Conservation (phyloP, 2,888 invertebrate species). For the Mellilla xanthometata region DNA sequence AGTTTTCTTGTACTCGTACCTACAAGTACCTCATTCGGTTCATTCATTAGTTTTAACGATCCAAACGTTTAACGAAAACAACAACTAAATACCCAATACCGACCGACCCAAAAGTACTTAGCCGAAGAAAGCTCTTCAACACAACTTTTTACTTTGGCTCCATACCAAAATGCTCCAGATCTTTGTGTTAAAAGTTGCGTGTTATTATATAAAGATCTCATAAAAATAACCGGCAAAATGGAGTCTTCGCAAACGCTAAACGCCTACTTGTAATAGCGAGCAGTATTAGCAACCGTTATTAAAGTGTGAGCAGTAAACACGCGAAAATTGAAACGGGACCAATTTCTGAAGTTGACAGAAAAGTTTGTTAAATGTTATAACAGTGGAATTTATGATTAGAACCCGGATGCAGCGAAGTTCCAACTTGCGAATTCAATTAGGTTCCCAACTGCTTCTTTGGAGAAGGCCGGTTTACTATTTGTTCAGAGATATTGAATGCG, state of each 20-base stretch:
- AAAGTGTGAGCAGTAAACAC: conserved; percentile 40
- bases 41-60: conserved; percentile 23
- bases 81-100: conserved; percentile 21
- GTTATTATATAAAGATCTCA: conserved; percentile 32
- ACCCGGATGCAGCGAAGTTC: conserved; percentile 45
- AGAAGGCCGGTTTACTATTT: conserved; percentile 24
- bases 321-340: conserved; percentile 47
- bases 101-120: conserved; percentile 7
- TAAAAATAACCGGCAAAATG: conserved; percentile 36
- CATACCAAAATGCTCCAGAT: conserved; percentile 33
- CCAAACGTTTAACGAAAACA: conserved; percentile 19
- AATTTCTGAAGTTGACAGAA: conserved; percentile 61
- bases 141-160: conserved; percentile 36
- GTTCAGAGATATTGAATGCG: too few species aligned
- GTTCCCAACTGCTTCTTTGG: conserved; percentile 37
- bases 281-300: conserved; percentile 41
- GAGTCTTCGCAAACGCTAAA: conserved; percentile 38
- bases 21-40: background rate
- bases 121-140: conserved; percentile 33
- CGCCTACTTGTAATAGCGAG: conserved; percentile 40
- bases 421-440: conserved; percentile 55
- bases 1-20: conserved; percentile 1
- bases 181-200: conserved; percentile 34
- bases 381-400: conserved; percentile 61
- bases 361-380: conserved; percentile 64